Base-by-base conservation (phyloP, 2,797 vertebrate species). In the Eulemur coronatus region DNA sequence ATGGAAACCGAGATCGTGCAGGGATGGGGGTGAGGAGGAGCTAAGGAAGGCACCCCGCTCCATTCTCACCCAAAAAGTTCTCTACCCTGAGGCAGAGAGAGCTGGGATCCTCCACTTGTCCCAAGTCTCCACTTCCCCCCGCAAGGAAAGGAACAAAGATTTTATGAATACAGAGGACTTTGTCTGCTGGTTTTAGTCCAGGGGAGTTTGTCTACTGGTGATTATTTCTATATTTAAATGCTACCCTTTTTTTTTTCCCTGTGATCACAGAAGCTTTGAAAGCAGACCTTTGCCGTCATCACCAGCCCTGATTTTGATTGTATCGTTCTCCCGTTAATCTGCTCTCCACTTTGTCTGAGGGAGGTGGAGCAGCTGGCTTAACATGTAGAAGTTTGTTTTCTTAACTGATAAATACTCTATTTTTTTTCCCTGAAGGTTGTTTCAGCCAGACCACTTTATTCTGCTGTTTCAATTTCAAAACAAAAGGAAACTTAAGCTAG, bases 391-490 rank as follows among this genome's bases (percentile, higher is more conserved):
- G 43, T 57, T 90, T 57, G 10, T 18, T 84, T 75, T 61, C 85
- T 57, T 48, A 91, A 73, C 48, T 65, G 8, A 84, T 76, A 59
- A 69, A 84, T n/a, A n/a, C 59, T 92, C 50, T 11, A 26, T n/a
- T 79, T 76, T 96, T 78, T 38, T 88, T 95, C 35, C 84, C 52
- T 61, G 17, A 95, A 73, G 24, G 1, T 35, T 86, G 55, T 80
- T 90, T 88, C 33, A 76, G 52, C 35, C 82, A 80, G 61, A 87
- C 33, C 35, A 73, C 24, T 89, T 61, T 55, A 73, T 73, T 92
- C 65, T 92, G 43, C 81, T 91, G 38, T 75, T 93, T 97, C 20
- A n/a, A 69, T 78, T 96, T 89, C 80, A 89, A 90, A 89, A 73
- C 33, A 70, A 87, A 87, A 87, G 17, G 57, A 69, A 89, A 90